phyloP scores from a whole-genome alignment of 2,797 vertebrate genomes.

The Sarcophilus harrisii region DNA sequence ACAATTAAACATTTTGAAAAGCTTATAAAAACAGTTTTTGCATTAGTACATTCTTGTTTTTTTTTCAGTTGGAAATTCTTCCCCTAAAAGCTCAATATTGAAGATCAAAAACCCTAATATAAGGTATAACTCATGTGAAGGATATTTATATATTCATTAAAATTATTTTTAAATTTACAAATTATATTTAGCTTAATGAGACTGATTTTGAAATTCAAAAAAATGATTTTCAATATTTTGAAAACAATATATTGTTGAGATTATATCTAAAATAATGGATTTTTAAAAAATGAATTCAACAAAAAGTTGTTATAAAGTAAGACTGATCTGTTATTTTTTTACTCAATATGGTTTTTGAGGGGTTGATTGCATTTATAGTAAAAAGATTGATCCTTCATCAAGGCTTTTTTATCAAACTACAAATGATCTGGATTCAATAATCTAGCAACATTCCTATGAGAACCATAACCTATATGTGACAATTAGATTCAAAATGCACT shows the following conservation, averaged over 20 bases:
- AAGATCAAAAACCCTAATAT: conserved; percentile 2
- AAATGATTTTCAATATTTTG: not conserved
- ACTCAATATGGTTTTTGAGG: not conserved
- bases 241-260: not conserved
- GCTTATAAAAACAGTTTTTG: conserved; percentile 38
- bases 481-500: not conserved
- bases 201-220: conserved; percentile 15
- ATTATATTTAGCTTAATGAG: not conserved
- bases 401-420: not conserved
- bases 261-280: not conserved
- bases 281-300: not conserved
- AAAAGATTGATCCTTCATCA: not conserved
- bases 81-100: conserved; percentile 17
- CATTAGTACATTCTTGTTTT: conserved; percentile 11
- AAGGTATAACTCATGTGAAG: conserved; percentile 31
- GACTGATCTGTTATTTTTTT: not conserved
- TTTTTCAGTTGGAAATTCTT: conserved; percentile 46
- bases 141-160: conserved; percentile 25
- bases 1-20: not conserved
- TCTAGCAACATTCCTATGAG: not conserved
- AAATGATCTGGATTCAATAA: not conserved
- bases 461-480: not conserved
- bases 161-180: not conserved
- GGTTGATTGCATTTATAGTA: not conserved
- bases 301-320: not conserved